These are phyloP conservation scores for Dolichoris vasculosae DNA, from an alignment of 1,140 invertebrate species.

Conservation along the genomic window DNA sequence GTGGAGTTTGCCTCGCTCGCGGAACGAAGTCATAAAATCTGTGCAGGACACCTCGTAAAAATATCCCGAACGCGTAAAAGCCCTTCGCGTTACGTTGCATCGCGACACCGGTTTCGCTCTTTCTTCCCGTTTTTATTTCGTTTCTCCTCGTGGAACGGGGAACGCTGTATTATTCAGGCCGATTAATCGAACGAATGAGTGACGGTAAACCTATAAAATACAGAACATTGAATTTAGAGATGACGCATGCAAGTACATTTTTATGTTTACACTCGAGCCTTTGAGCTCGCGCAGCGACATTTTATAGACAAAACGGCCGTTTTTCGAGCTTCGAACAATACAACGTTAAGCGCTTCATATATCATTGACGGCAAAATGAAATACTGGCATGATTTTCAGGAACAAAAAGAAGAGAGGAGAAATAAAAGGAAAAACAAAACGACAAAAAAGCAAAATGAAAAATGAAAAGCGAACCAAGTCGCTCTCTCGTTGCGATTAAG, in stretches of 20 bases:
- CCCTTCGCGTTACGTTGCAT: neutral
- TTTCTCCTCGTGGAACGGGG: neutral
- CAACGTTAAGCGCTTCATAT: slow-evolving; percentile 3
- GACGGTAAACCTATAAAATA: slow-evolving; percentile 10
- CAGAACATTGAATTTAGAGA: slow-evolving; percentile 11
- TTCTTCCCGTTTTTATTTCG: neutral
- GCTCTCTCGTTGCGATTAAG: neutral
- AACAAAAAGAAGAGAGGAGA: too few species aligned
- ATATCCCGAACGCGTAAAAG: slow-evolving; percentile 30
- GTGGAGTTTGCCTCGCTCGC: neutral
- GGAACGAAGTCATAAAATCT: slow-evolving; percentile 29
- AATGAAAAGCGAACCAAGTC: neutral
- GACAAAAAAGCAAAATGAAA: neutral
- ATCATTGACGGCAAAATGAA: slow-evolving; percentile 1
- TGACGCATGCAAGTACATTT: slow-evolving; percentile 3
- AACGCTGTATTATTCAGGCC: slow-evolving; percentile 28
- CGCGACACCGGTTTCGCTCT: too few species aligned
- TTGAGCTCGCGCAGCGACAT: neutral
- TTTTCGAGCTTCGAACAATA: slow-evolving; percentile 10
- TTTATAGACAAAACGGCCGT: neutral
- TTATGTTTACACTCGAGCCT: slow-evolving; percentile 14
- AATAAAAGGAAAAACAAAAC: neutral
- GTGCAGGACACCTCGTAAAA: slow-evolving; percentile 44
- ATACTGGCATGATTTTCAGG: neutral
- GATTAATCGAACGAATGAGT: slow-evolving; percentile 42